Percentiles rank a stretch among this genome's conserved stretches.
These are phyloP conservation scores for Mycogona germanica DNA, from an alignment of 2,888 invertebrate species.

Conservation along the genomic window DNA sequence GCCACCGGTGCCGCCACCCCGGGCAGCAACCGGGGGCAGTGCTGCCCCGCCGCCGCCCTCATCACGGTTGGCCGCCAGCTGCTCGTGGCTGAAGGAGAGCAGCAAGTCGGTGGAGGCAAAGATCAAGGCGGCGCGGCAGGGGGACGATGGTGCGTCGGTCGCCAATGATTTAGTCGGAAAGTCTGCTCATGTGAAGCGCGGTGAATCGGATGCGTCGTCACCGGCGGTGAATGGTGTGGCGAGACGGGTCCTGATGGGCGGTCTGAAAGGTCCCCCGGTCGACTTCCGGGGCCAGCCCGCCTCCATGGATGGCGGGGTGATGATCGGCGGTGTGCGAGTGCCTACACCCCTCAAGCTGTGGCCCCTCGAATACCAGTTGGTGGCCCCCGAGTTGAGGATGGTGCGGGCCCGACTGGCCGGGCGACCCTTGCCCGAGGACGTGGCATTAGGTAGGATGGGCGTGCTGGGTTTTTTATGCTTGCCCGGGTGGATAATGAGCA, in stretches of 20 bases:
- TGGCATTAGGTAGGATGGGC: slow-evolving; percentile 12
- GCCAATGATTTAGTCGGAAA: too few relatives aligned
- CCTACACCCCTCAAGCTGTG: slow-evolving; percentile 17
- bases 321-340: slow-evolving; percentile 13
- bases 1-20: slow-evolving; percentile 8
- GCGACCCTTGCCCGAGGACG: slow-evolving; percentile 5
- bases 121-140: slow-evolving; percentile 3
- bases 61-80: slow-evolving; percentile 13
- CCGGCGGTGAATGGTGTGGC: not conserved
- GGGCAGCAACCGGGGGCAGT: too few relatives aligned
- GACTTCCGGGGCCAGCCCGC: too few relatives aligned
- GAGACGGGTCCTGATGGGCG: too few relatives aligned
- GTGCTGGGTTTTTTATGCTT: too few relatives aligned
- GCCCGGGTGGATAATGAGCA: too few relatives aligned
- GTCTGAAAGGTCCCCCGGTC: too few relatives aligned
- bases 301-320: slow-evolving; percentile 2
- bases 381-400: slow-evolving; percentile 18
- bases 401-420: slow-evolving; percentile 16
- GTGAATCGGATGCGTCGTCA: not conserved
- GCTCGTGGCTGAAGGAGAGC: slow-evolving; percentile 12
- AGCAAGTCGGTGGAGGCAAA: slow-evolving; percentile 15
- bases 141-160: not conserved
- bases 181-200: not conserved
- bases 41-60: too few relatives aligned
- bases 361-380: slow-evolving; percentile 17